Base-by-base conservation (phyloP, 2,113 vertebrate genomes). In the Cephalopterus ornatus region DNA sequence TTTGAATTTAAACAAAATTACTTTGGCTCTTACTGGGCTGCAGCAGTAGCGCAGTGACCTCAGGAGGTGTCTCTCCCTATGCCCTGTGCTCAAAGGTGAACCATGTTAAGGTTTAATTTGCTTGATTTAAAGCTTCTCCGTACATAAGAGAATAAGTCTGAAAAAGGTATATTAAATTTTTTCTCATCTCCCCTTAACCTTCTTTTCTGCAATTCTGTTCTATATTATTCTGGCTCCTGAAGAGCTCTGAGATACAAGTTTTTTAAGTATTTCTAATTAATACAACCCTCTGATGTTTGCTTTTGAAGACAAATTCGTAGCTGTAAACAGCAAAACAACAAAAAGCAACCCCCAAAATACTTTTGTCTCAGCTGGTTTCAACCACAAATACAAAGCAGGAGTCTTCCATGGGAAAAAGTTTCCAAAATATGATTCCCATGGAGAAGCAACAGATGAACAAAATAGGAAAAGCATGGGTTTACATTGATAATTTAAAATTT, bases 21-120 rank as follows among this genome's bases (percentile, higher is more conserved):
- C 77, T 61, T 33, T 85, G 75, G 53, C 56, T 88, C 71, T 59
- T 82, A 74, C 47, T 87, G 44, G 68, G 85, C 82, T 87, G 74
- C 50, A 85, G 83, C 93, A 92, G 84, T 55, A 93, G 53, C 79
- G 73, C 74, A 89, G 32, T 92, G 92, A 97, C 82, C 94, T 91
- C 17, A 87, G 85, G 65, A 97, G 88, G 72, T n/a, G 6, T 92
- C 92, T 97, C 73, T 92, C 17, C 81, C 77, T 73, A 42, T 78
- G 76, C 76, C 50, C 79, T 55, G 56, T 23, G 53, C 62, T 58
- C 42, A 84, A 37, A 87, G 47, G 76, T 46, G 39, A 96, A 89
- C 46, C 42, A 26, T 28, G 30, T 16, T 85, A 67, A 90, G 71
- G 68, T 66, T 96, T 91, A 70, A 96, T 93, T 94, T 95, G 30